Conservation (phyloP, 2,113 vertebrate genomes). For the Sylvia atricapilla region DNA sequence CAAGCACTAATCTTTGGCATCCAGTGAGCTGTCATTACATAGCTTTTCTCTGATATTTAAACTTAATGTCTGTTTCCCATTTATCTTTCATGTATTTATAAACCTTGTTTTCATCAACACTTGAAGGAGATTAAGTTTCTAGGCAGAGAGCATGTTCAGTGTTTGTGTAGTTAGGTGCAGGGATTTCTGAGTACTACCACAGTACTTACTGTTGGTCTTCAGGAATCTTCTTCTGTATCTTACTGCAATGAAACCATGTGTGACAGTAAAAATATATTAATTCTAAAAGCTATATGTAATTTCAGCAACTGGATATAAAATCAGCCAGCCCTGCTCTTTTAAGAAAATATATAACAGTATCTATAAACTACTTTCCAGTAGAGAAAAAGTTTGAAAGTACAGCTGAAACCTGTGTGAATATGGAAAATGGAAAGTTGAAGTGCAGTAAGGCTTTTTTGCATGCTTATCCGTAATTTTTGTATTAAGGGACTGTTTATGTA, state of each 20-base stretch:
- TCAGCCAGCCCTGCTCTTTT: background rate
- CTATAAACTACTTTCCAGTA: background rate
- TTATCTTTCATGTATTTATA: slow-evolving; percentile 9
- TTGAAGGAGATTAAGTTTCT: background rate
- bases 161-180: background rate
- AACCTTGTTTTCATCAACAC: background rate
- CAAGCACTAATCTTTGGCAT: background rate
- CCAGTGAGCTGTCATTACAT: background rate
- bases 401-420: background rate
- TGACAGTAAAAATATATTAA: background rate
- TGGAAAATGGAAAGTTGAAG: background rate
- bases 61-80: background rate
- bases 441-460: background rate
- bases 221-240: background rate
- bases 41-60: background rate
- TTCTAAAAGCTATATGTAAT: background rate
- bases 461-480: background rate
- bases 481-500: background rate
- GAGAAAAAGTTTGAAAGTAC: background rate
- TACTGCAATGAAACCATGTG: background rate
- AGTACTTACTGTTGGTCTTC: background rate
- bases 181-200: background rate
- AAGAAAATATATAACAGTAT: background rate
- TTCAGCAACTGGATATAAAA: background rate
- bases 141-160: background rate